phyloP scores from a whole-genome alignment of 2,113 vertebrate genomes.

The Paralichthys olivaceus region DNA sequence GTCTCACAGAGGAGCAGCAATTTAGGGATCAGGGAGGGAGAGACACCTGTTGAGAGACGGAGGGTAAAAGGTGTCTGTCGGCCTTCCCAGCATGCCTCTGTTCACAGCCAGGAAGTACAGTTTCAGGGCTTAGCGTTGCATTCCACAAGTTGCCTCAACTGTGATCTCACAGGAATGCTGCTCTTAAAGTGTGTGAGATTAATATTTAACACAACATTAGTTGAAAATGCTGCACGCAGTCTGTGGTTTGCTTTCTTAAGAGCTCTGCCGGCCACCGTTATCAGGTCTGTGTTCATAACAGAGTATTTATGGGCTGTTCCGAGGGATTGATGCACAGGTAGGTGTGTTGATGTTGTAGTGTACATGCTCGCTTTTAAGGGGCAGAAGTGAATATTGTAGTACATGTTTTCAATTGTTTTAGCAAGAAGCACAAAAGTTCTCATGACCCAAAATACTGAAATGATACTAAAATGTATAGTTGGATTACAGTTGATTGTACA shows the following conservation, averaged over 20 bases:
- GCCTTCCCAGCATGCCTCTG: slow-evolving; percentile 70
- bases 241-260: slow-evolving; percentile 65
- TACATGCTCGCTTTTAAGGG: slow-evolving; percentile 35
- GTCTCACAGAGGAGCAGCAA: slow-evolving; percentile 70
- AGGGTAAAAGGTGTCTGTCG: slow-evolving; percentile 60
- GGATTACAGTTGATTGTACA: too few relatives aligned
- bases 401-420: neutral
- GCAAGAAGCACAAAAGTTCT: too few relatives aligned
- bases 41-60: slow-evolving; percentile 74
- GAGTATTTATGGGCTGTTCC: slow-evolving; percentile 65
- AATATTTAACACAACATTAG: slow-evolving; percentile 78
- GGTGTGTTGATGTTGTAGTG: slow-evolving; percentile 49
- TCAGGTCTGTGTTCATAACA: slow-evolving; percentile 62
- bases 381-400: neutral
- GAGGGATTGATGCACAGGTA: slow-evolving; percentile 70
- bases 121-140: slow-evolving; percentile 65
- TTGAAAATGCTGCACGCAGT: slow-evolving; percentile 37
- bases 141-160: slow-evolving; percentile 66
- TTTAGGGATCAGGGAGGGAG: slow-evolving; percentile 76
- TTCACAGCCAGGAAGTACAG: slow-evolving; percentile 73
- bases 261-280: slow-evolving; percentile 56
- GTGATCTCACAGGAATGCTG: slow-evolving; percentile 74
- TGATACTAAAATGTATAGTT: too few relatives aligned
- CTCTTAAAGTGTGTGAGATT: slow-evolving; percentile 67
- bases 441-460: too few relatives aligned